Percentiles rank a stretch among this genome's conserved stretches.
Evolutionary conservation across 2,113 vertebrate species (phyloP).

Genomic region (Thomomys bottae): DNA sequence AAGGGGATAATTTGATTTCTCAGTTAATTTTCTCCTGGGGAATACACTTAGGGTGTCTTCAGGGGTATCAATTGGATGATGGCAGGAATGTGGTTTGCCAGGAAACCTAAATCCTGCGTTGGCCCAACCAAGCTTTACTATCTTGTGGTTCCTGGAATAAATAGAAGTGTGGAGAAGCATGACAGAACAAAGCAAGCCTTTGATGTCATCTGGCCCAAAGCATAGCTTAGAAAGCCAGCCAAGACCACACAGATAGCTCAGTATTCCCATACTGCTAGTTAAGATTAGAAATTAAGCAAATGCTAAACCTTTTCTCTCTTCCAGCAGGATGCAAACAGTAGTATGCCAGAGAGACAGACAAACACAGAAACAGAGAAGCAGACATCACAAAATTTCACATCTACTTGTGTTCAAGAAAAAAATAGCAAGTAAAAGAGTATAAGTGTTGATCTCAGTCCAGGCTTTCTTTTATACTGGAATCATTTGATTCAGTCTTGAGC

Average conservation of each 20-base stretch:
- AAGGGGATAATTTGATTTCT: background rate
- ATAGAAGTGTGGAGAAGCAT: background rate
- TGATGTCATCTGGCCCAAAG: background rate
- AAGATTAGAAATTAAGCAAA: conserved; percentile 31
- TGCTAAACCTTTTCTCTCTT: background rate
- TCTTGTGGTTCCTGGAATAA: background rate
- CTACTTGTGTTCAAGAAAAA: background rate
- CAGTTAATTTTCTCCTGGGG: background rate
- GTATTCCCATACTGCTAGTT: background rate
- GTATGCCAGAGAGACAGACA: too few species aligned
- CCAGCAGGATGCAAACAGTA: background rate
- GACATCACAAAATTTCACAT: background rate
- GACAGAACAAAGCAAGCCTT: background rate
- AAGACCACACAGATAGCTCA: background rate
- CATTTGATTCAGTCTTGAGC: background rate
- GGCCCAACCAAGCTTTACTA: background rate
- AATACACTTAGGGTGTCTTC: background rate
- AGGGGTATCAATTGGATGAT: background rate
- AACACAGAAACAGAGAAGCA: background rate
- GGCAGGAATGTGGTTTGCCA: conserved; percentile 9
- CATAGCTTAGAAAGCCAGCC: background rate
- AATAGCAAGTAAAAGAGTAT: background rate
- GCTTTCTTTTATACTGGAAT: background rate
- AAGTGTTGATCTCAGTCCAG: background rate
- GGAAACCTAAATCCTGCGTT: background rate